These are phyloP conservation scores for Sinopyrophorus schimmeli DNA, from an alignment of 2,888 invertebrate species.

Conservation along the genomic window DNA sequence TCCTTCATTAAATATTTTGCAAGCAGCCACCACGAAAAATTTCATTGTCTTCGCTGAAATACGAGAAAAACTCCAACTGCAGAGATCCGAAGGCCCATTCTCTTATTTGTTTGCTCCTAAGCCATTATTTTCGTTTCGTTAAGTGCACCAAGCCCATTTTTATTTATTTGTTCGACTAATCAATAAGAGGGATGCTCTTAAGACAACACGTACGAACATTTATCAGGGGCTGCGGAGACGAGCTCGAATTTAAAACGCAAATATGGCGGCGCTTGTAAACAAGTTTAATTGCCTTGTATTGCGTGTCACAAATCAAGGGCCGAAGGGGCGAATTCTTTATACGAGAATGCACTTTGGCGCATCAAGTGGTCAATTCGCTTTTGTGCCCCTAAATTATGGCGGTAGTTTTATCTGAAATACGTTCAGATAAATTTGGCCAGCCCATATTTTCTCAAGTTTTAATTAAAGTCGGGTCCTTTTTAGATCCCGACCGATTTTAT, in stretches of 20 bases:
- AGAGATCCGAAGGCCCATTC: conserved; percentile 20
- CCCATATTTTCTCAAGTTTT: too few relatives aligned
- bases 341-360: conserved; percentile 25
- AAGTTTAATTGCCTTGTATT: conserved; percentile 45
- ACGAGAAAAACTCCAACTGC: conserved; percentile 16
- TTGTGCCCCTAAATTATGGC: too few relatives aligned
- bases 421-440: too few relatives aligned
- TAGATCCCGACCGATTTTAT: too few relatives aligned
- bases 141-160: conserved; percentile 30
- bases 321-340: conserved; percentile 33
- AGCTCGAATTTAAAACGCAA: conserved; percentile 41
- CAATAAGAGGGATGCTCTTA: conserved; percentile 36
- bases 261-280: conserved; percentile 44
- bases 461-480: too few relatives aligned
- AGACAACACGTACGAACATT: conserved; percentile 31
- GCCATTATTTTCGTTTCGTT: conserved; percentile 30
- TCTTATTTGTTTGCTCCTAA: conserved; percentile 28
- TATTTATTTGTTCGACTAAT: conserved; percentile 39
- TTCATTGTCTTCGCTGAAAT: conserved; percentile 16
- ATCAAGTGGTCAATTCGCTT: conserved; percentile 21
- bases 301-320: conserved; percentile 43
- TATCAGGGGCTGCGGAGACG: conserved; percentile 18
- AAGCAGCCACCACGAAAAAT: neutral
- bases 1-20: conserved; percentile 9
- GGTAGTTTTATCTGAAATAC: too few relatives aligned